Conservation (phyloP, 2,797 vertebrate genomes). For the Anolis apletophallus region DNA sequence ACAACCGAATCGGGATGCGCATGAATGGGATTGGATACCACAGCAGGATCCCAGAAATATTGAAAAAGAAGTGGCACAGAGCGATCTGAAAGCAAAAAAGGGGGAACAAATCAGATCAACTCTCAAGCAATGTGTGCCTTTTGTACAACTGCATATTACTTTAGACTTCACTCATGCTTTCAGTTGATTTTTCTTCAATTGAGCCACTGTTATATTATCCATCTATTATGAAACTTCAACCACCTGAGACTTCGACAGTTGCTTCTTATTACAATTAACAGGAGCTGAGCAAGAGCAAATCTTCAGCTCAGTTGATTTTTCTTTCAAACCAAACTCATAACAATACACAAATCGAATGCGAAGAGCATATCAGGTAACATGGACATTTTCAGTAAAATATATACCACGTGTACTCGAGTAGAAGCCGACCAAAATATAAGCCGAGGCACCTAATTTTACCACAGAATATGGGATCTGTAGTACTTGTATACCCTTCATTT, state of each 20-base stretch:
- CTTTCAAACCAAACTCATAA: not conserved
- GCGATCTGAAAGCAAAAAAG: constrained; percentile 85
- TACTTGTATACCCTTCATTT: too few species aligned
- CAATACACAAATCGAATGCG: not conserved
- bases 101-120: not conserved
- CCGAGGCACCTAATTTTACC: too few species aligned
- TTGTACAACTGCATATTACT: not conserved
- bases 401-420: too few species aligned
- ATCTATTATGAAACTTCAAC: not conserved
- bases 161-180: constrained; percentile 46
- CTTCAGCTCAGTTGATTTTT: not conserved
- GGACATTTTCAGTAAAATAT: not conserved
- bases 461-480: too few species aligned
- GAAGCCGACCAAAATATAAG: too few species aligned
- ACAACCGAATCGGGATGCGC: constrained; percentile 88
- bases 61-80: constrained; percentile 97
- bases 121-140: not conserved
- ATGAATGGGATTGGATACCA: constrained; percentile 91
- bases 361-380: not conserved
- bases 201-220: not conserved
- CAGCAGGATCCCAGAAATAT: constrained; percentile 90
- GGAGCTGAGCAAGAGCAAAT: not conserved
- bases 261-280: not conserved
- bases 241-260: not conserved
- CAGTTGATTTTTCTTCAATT: constrained; percentile 3